Conservation (phyloP, 2,113 vertebrate species). For the Panthera leo region DNA sequence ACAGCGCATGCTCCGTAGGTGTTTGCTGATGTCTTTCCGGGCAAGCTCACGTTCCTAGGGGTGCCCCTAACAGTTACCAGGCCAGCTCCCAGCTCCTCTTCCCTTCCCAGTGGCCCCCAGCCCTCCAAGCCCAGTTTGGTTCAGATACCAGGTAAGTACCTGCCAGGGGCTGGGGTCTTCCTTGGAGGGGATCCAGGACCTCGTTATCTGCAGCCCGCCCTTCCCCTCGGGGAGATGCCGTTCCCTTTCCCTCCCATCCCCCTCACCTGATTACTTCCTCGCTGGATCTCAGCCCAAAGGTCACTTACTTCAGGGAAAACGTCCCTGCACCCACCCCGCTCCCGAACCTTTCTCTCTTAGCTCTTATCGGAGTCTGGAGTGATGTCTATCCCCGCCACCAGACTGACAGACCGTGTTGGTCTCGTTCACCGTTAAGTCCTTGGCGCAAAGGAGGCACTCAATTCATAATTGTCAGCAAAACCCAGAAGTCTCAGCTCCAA, state of each 20-base stretch:
- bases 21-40: not conserved
- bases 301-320: not conserved
- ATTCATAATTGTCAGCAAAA: conserved; percentile 37
- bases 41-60: not conserved
- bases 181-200: not conserved
- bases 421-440: not conserved
- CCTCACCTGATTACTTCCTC: not conserved
- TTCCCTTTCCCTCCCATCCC: not conserved
- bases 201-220: not conserved
- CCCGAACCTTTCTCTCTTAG: not conserved
- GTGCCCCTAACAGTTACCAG: not conserved
- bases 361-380: not conserved
- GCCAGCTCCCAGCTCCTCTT: not conserved
- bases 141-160: not conserved
- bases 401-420: not conserved
- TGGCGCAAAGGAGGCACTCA: not conserved
- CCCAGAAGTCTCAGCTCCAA: not conserved
- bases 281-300: not conserved
- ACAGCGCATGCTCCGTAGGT: rapidly evolving
- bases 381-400: not conserved
- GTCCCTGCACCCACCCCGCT: not conserved
- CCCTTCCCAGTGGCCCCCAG: not conserved
- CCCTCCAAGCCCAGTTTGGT: not conserved
- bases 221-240: not conserved
- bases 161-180: not conserved